Evolutionary conservation across 2,113 vertebrate species (phyloP), one percentile per base, ranked within the genome.

Genomic region (Tetraodon nigroviridis): DNA sequence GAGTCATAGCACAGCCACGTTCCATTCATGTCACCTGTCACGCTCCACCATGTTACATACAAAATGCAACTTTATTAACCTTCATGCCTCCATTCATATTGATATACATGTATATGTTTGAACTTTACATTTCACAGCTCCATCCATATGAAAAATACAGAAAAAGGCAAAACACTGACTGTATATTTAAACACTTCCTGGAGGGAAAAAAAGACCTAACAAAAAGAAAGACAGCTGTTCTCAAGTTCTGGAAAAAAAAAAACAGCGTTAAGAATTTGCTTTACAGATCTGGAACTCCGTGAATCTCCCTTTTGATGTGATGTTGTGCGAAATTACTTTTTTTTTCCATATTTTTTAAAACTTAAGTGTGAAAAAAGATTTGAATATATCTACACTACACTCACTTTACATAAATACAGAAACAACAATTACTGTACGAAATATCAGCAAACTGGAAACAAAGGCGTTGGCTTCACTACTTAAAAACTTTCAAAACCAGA

Each of bases 321-420:
- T 84, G 90, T 91, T 88, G 93, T 93, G 92, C 82, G 88, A 92
- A 89, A 92, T 92, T 92, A 96, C 93, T 90, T 91, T 73, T 66
- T 92, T 90, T 92, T 90, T 93, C 15, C 21, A 57, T 53, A 64
- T 54, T 61, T 67, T 46, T 62, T 16, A 8, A 53, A 94, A 92
- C 89, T 89, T 89, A 94, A 95, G 92, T 82, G 93, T 92, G 91
- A 93, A 96, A 93, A 96, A 95, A 92, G 89, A 92, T 97, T 91
- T 93, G 93, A 93, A 89, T 92, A 94, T 98, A 98, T 99, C 95
- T 98, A 99, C 96, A 99, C 92, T 95, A 97, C 95, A 92, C 95
- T 97, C 94, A 97, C 94, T 96, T 94, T 97, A 99, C 95, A 97
- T 98, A 96, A 98, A 97, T 98, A 99, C 95, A 96, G 93, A 91